Conservation (phyloP, 2,888 invertebrate species). For the Atethmia centrago region DNA sequence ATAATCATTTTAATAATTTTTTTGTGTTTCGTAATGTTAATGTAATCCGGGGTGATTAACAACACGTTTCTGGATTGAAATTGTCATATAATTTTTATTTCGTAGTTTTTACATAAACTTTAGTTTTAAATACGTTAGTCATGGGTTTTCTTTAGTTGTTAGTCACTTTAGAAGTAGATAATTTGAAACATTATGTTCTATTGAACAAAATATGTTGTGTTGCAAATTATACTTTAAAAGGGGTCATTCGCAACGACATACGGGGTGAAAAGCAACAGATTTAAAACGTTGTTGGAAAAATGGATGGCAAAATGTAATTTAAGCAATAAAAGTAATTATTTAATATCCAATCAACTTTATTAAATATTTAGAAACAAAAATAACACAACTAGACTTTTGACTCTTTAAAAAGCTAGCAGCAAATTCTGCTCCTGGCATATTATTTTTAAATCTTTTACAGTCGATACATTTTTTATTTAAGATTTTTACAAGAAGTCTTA, state of each 20-base stretch:
- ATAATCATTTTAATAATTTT: too few species aligned
- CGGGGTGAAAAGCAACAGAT: slow-evolving; percentile 1
- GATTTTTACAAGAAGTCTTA: too few species aligned
- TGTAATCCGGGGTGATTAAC: slow-evolving; percentile 1
- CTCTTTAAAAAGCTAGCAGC: too few species aligned
- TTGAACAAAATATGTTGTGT: not conserved
- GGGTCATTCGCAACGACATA: too few species aligned
- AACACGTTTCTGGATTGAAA: slow-evolving; percentile 2
- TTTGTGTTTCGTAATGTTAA: too few species aligned
- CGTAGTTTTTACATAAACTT: not conserved
- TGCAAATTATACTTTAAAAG: slow-evolving; percentile 5
- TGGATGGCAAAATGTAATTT: not conserved
- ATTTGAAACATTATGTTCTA: not conserved
- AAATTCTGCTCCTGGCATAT: too few species aligned
- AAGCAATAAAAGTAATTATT: not conserved
- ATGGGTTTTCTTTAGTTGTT: not conserved
- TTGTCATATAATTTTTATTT: not conserved
- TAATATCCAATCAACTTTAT: not conserved
- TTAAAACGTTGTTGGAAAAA: not conserved
- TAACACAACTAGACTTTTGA: not conserved
- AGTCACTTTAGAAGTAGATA: not conserved
- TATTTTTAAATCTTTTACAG: too few species aligned
- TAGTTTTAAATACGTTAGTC: not conserved
- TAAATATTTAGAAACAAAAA: not conserved
- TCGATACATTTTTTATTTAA: too few species aligned